phyloP scores from a whole-genome alignment of 2,113 vertebrate genomes.

The Strigops habroptila region DNA sequence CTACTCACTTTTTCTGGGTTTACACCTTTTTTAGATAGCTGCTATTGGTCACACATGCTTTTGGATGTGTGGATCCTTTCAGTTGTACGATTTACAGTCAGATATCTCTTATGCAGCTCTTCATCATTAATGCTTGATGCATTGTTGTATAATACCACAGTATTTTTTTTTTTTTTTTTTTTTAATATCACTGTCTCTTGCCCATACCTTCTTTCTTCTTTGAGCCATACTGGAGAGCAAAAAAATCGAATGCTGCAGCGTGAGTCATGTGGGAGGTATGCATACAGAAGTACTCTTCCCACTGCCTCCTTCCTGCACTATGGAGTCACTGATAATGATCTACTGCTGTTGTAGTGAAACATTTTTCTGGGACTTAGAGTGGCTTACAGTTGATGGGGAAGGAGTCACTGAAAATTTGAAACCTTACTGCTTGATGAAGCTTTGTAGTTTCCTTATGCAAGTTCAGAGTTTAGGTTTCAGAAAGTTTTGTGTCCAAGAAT shows the following conservation, averaged over 20 bases:
- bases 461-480: not conserved
- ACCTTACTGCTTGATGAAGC: not conserved
- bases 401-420: not conserved
- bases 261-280: not conserved
- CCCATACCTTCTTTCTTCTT: not conserved
- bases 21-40: not conserved
- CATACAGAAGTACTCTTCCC: not conserved
- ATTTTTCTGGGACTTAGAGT: not conserved
- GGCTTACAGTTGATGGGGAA: not conserved
- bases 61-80: not conserved
- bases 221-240: not conserved
- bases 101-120: not conserved
- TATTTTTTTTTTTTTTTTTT: not conserved
- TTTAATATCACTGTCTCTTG: not conserved
- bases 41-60: not conserved
- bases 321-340: not conserved
- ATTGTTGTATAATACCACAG: not conserved
- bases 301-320: not conserved
- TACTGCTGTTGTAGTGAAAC: not conserved
- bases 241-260: not conserved
- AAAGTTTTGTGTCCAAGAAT: not conserved
- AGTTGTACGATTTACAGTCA: not conserved
- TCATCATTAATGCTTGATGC: not conserved
- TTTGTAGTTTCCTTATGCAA: not conserved
- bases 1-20: not conserved